A percentile compares a stretch with the other conserved stretches of the same genome.
These are phyloP conservation scores for Catonia carolina DNA, from an alignment of 2,888 invertebrate genomes.

Conservation along the genomic window DNA sequence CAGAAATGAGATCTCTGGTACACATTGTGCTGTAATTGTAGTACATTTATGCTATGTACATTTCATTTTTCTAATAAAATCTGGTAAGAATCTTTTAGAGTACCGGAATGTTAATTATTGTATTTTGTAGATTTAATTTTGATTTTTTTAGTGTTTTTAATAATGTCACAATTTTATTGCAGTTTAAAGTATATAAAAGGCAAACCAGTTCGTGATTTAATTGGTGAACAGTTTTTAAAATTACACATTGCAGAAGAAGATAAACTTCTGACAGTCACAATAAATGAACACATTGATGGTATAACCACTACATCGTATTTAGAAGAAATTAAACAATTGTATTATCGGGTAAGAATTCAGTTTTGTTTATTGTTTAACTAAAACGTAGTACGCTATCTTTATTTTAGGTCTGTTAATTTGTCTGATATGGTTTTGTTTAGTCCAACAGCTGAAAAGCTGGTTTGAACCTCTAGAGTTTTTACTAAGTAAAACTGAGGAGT, in stretches of 20 bases:
- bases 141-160: not conserved
- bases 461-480: too few species aligned
- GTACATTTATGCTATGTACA: too few species aligned
- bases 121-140: too few species aligned
- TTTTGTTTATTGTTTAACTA: conserved; percentile 25
- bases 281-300: conserved; percentile 71
- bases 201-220: conserved; percentile 84
- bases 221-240: conserved; percentile 85
- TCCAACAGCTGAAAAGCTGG: too few species aligned
- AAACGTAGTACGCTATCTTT: too few species aligned
- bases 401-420: not conserved
- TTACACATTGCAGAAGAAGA: conserved; percentile 75
- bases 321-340: conserved; percentile 83
- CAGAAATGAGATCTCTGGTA: too few species aligned
- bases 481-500: too few species aligned
- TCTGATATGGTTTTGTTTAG: not conserved
- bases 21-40: too few species aligned
- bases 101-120: too few species aligned
- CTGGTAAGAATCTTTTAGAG: too few species aligned
- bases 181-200: conserved; percentile 84
- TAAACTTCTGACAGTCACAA: conserved; percentile 63
- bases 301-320: conserved; percentile 70
- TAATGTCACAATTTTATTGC: too few species aligned
- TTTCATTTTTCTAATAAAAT: too few species aligned
- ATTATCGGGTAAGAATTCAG: conserved; percentile 66